phyloP scores from a whole-genome alignment of 1,140 invertebrate genomes.

The Drosophila jambulina region DNA sequence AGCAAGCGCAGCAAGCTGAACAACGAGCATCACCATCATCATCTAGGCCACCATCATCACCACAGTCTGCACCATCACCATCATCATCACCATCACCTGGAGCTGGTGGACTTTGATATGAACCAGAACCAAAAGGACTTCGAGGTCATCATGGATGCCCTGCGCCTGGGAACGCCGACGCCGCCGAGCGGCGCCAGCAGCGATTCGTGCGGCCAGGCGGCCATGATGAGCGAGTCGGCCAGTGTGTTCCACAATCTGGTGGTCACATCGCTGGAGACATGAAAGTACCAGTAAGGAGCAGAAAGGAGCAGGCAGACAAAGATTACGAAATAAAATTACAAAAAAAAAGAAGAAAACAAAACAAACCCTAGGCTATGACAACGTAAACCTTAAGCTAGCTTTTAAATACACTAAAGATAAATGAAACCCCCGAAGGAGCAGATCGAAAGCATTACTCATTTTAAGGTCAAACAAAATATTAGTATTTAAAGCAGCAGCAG shows the following conservation, averaged over 20 bases:
- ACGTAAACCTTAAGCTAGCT: constrained; percentile 16
- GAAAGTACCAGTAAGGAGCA: constrained; percentile 79
- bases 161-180: constrained; percentile 84
- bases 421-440: neutral
- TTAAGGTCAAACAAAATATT: constrained; percentile 16
- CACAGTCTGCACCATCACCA: constrained; percentile 21
- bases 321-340: constrained; percentile 30
- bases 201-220: constrained; percentile 88
- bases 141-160: constrained; percentile 85
- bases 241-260: constrained; percentile 89
- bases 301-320: constrained; percentile 17
- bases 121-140: constrained; percentile 85
- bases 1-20: constrained; percentile 57
- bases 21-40: neutral
- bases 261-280: constrained; percentile 89
- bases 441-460: constrained; percentile 52
- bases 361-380: constrained; percentile 31
- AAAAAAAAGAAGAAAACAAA: constrained; percentile 8
- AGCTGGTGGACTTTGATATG: constrained; percentile 84
- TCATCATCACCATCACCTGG: constrained; percentile 58
- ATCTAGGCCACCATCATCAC: neutral
- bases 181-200: constrained; percentile 81
- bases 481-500: constrained; percentile 4
- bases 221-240: constrained; percentile 90
- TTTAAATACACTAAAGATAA: neutral